phyloP scores from a whole-genome alignment of 2,797 vertebrate species.

The Percopsis omiscomaycus region DNA sequence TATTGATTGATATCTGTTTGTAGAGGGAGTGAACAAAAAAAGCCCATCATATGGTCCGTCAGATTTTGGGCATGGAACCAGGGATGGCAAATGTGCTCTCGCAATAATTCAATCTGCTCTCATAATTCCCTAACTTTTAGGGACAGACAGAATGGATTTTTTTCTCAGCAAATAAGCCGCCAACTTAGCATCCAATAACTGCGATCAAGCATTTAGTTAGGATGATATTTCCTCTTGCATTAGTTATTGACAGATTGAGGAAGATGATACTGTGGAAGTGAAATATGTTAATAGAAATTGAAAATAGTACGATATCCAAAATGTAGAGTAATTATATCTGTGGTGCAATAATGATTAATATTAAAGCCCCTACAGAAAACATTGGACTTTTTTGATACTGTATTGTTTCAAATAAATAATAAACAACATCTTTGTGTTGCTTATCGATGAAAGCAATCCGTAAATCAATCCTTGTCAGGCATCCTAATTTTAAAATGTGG shows the following conservation, averaged over 20 bases:
- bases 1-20: conserved; percentile 77
- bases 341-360: conserved; percentile 46
- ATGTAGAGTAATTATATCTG: conserved; percentile 59
- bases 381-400: no score
- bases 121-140: conserved; percentile 86
- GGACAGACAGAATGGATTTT: conserved; percentile 80
- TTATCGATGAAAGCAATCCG: no score
- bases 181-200: conserved; percentile 80
- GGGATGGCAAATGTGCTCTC: conserved; percentile 85
- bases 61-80: conserved; percentile 85
- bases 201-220: conserved; percentile 79
- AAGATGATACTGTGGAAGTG: conserved; percentile 77
- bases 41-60: conserved; percentile 88
- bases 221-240: conserved; percentile 77
- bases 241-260: conserved; percentile 80
- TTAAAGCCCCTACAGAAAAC: not conserved
- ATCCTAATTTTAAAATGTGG: no score
- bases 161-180: conserved; percentile 78
- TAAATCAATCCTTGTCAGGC: no score
- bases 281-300: conserved; percentile 77
- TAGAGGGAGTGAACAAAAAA: conserved; percentile 81
- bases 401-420: conserved; percentile 1
- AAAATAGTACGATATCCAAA: conserved; percentile 67
- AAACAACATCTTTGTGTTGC: no score
- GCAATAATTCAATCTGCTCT: conserved; percentile 88